These are phyloP conservation scores for Patella depressa DNA, from an alignment of 2,888 invertebrate genomes.

Conservation along the genomic window DNA sequence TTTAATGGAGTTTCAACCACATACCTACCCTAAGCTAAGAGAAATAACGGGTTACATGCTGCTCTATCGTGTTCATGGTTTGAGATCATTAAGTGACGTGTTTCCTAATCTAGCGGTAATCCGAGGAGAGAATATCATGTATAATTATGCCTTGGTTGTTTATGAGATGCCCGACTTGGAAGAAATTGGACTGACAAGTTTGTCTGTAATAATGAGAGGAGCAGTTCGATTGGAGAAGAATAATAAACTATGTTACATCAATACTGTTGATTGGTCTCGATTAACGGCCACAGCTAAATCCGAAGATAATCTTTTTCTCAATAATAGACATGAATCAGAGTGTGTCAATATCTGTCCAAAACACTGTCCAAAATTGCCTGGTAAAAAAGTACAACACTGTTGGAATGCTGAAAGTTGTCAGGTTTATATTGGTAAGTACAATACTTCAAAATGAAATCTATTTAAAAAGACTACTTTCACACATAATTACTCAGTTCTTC, in stretches of 20 bases:
- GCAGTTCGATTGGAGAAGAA: conserved; percentile 92
- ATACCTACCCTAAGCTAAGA: conserved; percentile 85
- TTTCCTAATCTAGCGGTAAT: conserved; percentile 96
- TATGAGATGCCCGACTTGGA: conserved; percentile 81
- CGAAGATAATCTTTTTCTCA: conserved; percentile 77
- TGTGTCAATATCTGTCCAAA: conserved; percentile 50
- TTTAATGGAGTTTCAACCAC: conserved; percentile 82
- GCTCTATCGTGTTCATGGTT: conserved; percentile 84
- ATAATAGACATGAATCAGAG: conserved; percentile 72
- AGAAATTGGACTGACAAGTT: conserved; percentile 79
- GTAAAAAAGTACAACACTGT: conserved; percentile 48
- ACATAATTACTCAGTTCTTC: not conserved
- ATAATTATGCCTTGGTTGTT: conserved; percentile 88
- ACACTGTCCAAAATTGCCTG: conserved; percentile 37
- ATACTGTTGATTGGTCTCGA: conserved; percentile 90
- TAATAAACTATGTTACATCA: conserved; percentile 87
- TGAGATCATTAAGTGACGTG: conserved; percentile 85
- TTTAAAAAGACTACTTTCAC: not conserved
- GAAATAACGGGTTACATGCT: conserved; percentile 93
- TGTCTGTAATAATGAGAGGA: conserved; percentile 82
- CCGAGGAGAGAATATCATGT: conserved; percentile 86
- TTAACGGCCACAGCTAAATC: conserved; percentile 77
- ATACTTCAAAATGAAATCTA: no score
- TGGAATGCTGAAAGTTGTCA: conserved; percentile 69
- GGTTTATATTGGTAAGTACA: conserved; percentile 58